Conservation (phyloP, 1,140 invertebrate genomes). For the Drosophila pachea region DNA sequence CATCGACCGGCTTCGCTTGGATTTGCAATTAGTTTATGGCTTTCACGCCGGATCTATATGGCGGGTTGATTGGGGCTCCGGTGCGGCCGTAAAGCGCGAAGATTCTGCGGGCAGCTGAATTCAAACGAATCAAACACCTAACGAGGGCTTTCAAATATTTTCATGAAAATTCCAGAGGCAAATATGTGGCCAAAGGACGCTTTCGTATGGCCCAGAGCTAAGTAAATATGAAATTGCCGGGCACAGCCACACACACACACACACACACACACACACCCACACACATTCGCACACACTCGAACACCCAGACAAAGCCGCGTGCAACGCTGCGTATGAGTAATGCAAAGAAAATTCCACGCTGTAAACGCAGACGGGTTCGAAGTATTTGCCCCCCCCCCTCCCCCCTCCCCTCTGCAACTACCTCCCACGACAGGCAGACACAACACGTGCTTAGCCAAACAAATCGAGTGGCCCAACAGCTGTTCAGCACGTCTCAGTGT, state of each 20-base stretch:
- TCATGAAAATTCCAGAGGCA: neutral
- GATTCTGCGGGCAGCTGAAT: too few species aligned
- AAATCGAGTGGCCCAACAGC: constrained; percentile 23
- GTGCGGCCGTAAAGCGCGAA: too few species aligned
- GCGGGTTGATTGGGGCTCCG: neutral
- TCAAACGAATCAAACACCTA: too few species aligned
- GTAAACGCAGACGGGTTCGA: constrained; percentile 22
- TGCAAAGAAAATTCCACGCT: constrained; percentile 29
- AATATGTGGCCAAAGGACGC: neutral
- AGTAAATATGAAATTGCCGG: constrained; percentile 11
- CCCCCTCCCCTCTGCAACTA: neutral
- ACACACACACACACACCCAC: too few species aligned
- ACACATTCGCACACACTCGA: neutral
- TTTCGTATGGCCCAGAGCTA: neutral
- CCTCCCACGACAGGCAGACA: neutral
- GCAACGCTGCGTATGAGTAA: constrained; percentile 66
- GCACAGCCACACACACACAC: constrained; percentile 5
- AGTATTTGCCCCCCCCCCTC: neutral
- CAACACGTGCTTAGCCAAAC: constrained; percentile 35
- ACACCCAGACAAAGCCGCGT: constrained; percentile 46
- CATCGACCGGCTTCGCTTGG: neutral
- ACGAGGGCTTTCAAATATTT: too few species aligned
- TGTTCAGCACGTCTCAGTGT: too few species aligned
- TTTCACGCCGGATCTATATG: neutral
- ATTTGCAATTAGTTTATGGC: constrained; percentile 3